Evolutionary conservation across 1,140 invertebrate genomes (phyloP), one percentile per base, ranked within the genome.

Genomic region (Semibalanus balanoides): DNA sequence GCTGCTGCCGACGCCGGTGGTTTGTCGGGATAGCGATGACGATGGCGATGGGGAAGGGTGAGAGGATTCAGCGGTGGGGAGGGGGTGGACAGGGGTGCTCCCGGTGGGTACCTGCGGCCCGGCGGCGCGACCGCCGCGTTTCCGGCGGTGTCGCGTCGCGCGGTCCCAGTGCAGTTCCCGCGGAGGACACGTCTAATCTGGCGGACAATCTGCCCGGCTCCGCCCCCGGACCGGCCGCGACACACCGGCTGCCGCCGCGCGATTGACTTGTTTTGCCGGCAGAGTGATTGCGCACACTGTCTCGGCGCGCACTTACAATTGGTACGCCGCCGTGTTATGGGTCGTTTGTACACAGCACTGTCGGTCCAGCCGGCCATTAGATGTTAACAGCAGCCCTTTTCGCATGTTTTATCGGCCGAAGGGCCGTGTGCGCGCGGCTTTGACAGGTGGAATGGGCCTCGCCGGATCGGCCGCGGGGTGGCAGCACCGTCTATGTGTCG

Each of bases 361-460:
- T 25, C 22, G 51, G 14, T 25, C 14, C 14, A 19, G 14, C 51
- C 14, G 51, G 22, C 51, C 51, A 64, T 64, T 64, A 64, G 51
- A 64, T 64, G 51, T 64, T 64, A 64, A 64, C 51, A 64, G 51
- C 51, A 64, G 51, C 51, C 51, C 51, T 64, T 64, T 64, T 64
- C 51, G 51, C 51, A 64, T 64, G 51, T 64, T 64, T 64, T 64
- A 64, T 64, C 51, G 11, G 51, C 51, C 51, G 7, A 11, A 14
- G 22, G 11, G 51, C 51, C 14, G 22, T 1, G 51, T 19, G 51
- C 11, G 9, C 51, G 51, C 14, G 7, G 51, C 22, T 64, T 64
- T 64, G 51, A 64, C 51, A 64, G 51, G 51, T 64, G 51, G 51
- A 64, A 64, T 64, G 51, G 51, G 14, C 9, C 7, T 25, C 11